Evolutionary conservation across 2,113 vertebrate genomes (phyloP), one percentile per base, ranked within the genome.

Genomic region (Elachura formosa): DNA sequence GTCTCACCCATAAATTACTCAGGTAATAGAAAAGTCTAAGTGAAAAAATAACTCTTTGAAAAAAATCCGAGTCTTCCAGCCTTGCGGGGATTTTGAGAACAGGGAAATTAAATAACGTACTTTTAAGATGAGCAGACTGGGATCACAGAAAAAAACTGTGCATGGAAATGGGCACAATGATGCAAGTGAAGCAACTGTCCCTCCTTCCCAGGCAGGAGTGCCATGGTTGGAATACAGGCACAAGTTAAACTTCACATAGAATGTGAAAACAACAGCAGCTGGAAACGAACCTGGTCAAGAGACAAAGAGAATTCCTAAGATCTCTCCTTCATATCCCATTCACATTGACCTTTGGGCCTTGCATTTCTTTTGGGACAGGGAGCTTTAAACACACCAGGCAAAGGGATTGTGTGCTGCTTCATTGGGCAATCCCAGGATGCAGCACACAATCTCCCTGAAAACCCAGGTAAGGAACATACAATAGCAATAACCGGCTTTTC

Each of bases 391-490:
- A 34, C 0, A 34, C 5, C 5, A 6, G 41, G 18, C n/a, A 90
- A 80, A 52, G 36, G 43, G n/a, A n/a, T n/a, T n/a, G n/a, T n/a
- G n/a, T n/a, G n/a, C n/a, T n/a, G n/a, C n/a, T n/a, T n/a, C n/a
- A n/a, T n/a, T n/a, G n/a, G 45, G n/a, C 36, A 61, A 1, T 14
- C 36, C 33, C n/a, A 31, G 72, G 56, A 51, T 28, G 29, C 11
- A 38, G 59, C 7, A 36, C 1, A 2, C 3, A 6, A 33, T 20
- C 43, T 48, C 48, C 62, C 68, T 23, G 21, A 49, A 71, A 28
- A 14, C 15, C 16, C 43, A 15, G 19, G 36, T 36, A 38, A 46
- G 49, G 22, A 87, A 36, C 31, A 31, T 0, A 0, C 5, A 72
- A 48, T 1, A 89, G 41, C 56, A 68, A 56, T n/a, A 14, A 55